Percentiles rank a stretch among this genome's conserved stretches.
Conservation (phyloP, 2,797 vertebrate species). For the Rallus crepitans region DNA sequence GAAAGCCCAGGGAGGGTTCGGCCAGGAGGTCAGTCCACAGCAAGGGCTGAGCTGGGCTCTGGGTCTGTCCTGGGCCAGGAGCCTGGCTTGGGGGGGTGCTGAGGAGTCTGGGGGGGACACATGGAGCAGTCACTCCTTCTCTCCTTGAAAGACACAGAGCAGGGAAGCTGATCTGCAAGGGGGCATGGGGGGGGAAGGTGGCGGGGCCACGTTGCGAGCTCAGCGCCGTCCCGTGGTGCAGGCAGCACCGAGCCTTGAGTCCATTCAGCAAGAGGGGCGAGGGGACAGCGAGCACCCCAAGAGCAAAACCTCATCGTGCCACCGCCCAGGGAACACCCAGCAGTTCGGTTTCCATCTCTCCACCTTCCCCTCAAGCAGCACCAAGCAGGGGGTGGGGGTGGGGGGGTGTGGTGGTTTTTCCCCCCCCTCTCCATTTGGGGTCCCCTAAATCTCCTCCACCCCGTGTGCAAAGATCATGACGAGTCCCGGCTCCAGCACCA, state of each 20-base stretch:
- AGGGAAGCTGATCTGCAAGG: not conserved
- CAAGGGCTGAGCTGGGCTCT: not conserved
- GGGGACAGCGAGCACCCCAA: too few species aligned
- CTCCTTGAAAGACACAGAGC: not conserved
- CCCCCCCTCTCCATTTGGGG: too few species aligned
- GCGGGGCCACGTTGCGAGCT: not conserved
- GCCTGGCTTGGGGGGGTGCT: not conserved
- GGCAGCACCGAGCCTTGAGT: not conserved
- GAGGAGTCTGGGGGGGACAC: not conserved
- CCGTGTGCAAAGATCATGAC: constrained; percentile 99
- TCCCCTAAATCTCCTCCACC: constrained; percentile 90
- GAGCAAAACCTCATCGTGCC: too few species aligned
- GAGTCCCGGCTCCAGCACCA: constrained; percentile 97
- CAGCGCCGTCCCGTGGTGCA: not conserved
- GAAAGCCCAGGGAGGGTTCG: not conserved
- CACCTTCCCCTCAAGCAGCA: not conserved
- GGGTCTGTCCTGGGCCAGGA: not conserved
- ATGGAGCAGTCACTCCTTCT: not conserved
- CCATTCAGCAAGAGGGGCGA: not conserved
- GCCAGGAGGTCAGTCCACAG: accelerated
- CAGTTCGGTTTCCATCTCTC: not conserved
- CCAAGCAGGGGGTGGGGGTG: not conserved
- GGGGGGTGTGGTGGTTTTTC: too few species aligned
- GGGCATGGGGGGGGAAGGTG: not conserved
- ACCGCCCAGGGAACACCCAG: not conserved